Conservation (phyloP, 1,140 invertebrate species). For the Grapholita molesta region DNA sequence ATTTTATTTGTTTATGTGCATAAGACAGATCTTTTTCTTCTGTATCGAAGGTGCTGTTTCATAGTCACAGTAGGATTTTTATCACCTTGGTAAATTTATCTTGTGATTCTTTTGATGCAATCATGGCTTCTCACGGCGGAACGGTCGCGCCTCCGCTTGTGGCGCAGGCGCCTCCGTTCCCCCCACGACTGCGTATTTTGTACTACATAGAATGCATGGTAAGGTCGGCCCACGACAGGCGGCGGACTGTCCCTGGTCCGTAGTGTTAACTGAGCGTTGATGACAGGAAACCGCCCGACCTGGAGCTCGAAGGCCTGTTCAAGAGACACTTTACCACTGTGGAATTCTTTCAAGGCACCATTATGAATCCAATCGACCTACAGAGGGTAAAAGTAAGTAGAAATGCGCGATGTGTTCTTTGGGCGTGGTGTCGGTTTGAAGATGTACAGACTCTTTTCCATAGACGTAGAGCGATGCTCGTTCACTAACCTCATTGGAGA, state of each 20-base stretch:
- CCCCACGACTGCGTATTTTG: constrained; percentile 66
- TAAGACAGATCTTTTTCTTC: constrained; percentile 63
- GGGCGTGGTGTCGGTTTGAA: constrained; percentile 75
- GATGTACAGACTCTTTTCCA: constrained; percentile 69
- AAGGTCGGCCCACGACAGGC: constrained; percentile 64
- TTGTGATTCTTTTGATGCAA: constrained; percentile 74
- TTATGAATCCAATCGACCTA: constrained; percentile 99
- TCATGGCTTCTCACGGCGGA: constrained; percentile 69
- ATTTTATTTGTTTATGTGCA: constrained; percentile 63
- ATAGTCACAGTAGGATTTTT: constrained; percentile 76
- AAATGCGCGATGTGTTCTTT: constrained; percentile 56
- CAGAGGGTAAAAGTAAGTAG: constrained; percentile 97
- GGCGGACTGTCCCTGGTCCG: constrained; percentile 63
- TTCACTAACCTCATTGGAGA: constrained; percentile 49
- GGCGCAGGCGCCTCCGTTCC: constrained; percentile 41
- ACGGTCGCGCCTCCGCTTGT: constrained; percentile 38
- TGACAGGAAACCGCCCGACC: constrained; percentile 93
- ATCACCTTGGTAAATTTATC: constrained; percentile 73
- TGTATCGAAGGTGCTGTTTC: constrained; percentile 65
- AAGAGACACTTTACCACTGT: constrained; percentile 99
- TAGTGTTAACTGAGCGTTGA: constrained; percentile 79
- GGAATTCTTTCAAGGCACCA: constrained; percentile 99
- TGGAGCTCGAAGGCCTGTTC: constrained; percentile 99
- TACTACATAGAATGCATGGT: constrained; percentile 72
- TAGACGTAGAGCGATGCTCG: constrained; percentile 70